Percentiles rank a stretch among this genome's conserved stretches.
Evolutionary conservation across 2,797 vertebrate species (phyloP).

Genomic region (Tenualosa ilisha): DNA sequence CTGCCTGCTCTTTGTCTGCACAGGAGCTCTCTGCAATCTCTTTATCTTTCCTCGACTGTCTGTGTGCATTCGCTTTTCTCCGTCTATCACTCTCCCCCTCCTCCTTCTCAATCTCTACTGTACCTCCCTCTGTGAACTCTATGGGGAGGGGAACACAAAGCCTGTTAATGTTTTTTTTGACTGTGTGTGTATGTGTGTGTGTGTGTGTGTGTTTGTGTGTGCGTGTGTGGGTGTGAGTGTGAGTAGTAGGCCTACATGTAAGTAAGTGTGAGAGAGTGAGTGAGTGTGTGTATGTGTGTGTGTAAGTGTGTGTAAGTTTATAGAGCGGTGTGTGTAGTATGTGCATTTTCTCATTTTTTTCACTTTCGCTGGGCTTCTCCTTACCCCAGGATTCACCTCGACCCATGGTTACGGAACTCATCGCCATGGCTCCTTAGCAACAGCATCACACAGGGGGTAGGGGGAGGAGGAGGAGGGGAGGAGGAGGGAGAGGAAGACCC

Average conservation of each 20-base stretch:
- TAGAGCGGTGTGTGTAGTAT: neutral
- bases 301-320: neutral
- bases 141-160: neutral
- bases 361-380: slow-evolving; percentile 44
- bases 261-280: neutral
- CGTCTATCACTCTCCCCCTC: neutral
- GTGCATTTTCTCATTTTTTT: slow-evolving; percentile 18
- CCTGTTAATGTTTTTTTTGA: neutral
- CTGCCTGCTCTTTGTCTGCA: slow-evolving; percentile 14
- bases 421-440: slow-evolving; percentile 76
- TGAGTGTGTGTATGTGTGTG: neutral
- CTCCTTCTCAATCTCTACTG: neutral
- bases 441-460: slow-evolving; percentile 55
- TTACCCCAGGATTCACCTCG: slow-evolving; percentile 49
- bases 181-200: neutral
- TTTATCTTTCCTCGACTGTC: neutral
- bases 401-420: slow-evolving; percentile 66
- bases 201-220: neutral
- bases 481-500: slow-evolving; percentile 43
- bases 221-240: neutral
- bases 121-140: neutral
- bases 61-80: neutral
- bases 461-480: slow-evolving; percentile 33
- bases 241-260: neutral
- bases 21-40: slow-evolving; percentile 15